Percentiles rank a stretch among this genome's conserved stretches.
phyloP scores from a whole-genome alignment of 2,888 invertebrate species.

The Girardia tigrina region DNA sequence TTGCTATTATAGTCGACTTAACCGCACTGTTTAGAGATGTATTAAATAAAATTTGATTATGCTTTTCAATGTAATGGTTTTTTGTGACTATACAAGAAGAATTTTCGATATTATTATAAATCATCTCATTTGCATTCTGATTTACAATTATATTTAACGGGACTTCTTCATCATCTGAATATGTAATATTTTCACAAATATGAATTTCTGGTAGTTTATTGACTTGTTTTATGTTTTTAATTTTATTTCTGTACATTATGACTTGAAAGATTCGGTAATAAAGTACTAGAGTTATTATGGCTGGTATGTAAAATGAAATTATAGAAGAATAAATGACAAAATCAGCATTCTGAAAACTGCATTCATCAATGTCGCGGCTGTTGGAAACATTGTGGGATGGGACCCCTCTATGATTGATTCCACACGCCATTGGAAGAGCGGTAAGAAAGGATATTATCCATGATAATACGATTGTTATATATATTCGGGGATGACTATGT shows the following conservation, averaged over 20 bases:
- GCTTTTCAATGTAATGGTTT: background rate
- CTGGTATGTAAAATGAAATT: conserved; percentile 97
- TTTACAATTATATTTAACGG: background rate
- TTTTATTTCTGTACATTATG: conserved; percentile 41
- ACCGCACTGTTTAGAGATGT: background rate
- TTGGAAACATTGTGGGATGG: conserved; percentile 34
- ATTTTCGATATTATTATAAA: background rate
- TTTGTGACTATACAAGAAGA: background rate
- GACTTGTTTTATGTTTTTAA: background rate
- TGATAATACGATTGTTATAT: conserved; percentile 79
- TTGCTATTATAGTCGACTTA: background rate
- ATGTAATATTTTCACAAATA: background rate
- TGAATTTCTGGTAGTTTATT: background rate
- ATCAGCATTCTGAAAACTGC: conserved; percentile 90
- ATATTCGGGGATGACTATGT: conserved; percentile 80
- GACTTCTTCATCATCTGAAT: background rate
- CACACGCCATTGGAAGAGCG: conserved; percentile 84
- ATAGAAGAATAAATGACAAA: conserved; percentile 94
- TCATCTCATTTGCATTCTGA: background rate
- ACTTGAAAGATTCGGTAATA: conserved; percentile 95
- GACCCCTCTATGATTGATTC: conserved; percentile 54
- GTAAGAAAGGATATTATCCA: conserved; percentile 90
- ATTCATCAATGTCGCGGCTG: conserved; percentile 49
- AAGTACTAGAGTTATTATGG: conserved; percentile 85
- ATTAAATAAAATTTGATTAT: no score